A percentile compares a stretch with the other conserved stretches of the same genome.
phyloP scores from a whole-genome alignment of 2,113 vertebrate genomes.

The Paraplagusia blochii region DNA sequence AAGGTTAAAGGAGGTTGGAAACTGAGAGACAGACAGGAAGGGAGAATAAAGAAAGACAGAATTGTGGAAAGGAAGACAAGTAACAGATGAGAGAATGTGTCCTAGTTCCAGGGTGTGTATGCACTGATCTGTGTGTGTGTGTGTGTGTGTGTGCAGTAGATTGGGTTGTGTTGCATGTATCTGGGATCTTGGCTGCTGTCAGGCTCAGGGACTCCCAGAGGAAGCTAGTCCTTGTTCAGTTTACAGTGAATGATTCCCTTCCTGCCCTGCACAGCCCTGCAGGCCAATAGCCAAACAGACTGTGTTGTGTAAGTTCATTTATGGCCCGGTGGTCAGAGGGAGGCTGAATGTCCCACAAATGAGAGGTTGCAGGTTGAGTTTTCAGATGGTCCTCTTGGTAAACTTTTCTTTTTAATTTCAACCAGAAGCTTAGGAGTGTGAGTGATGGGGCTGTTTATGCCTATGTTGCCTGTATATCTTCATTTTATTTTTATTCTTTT shows the following conservation, averaged over 20 bases:
- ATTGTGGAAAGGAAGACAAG: conserved; percentile 53
- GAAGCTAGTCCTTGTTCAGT: conserved; percentile 79
- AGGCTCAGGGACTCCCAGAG: conserved; percentile 76
- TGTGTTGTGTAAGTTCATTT: conserved; percentile 35
- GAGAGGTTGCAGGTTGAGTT: conserved; percentile 36
- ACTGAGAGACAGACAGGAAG: conserved; percentile 45
- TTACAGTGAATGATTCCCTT: conserved; percentile 84
- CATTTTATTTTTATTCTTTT: no score
- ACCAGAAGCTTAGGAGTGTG: no score
- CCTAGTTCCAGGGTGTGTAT: conserved; percentile 47
- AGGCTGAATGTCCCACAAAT: conserved; percentile 29
- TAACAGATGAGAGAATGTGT: conserved; percentile 63
- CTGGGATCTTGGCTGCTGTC: conserved; percentile 78
- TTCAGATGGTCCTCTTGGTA: conserved; percentile 3
- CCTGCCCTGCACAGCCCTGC: conserved; percentile 77
- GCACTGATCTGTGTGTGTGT: conserved; percentile 18
- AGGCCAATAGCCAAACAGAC: conserved; percentile 71
- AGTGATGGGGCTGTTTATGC: no score
- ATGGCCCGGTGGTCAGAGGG: conserved; percentile 30
- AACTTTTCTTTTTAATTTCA: not conserved
- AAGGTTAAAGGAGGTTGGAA: conserved; percentile 31
- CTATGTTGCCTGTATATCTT: no score
- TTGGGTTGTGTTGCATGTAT: conserved; percentile 75
- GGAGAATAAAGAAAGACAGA: conserved; percentile 43
- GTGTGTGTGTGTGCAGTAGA: conserved; percentile 69